Percentiles rank a stretch among this genome's conserved stretches.
Conservation (phyloP, 2,113 vertebrate species). For the Rostratula benghalensis region DNA sequence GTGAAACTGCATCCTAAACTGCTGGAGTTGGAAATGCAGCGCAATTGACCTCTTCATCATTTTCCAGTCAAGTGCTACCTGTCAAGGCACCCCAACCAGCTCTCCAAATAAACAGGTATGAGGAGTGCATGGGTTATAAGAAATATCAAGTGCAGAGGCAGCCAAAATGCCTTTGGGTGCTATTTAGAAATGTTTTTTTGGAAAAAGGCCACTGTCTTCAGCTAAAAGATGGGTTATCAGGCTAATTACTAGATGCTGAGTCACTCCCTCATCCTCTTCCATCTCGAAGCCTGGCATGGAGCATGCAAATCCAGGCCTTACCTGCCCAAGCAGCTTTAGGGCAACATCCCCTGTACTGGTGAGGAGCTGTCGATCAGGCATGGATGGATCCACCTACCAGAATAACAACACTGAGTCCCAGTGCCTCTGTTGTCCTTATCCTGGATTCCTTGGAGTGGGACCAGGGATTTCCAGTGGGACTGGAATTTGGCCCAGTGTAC, state of each 20-base stretch:
- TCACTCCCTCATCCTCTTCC: not conserved
- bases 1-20: not conserved
- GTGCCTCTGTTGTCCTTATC: not conserved
- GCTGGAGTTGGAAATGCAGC: not conserved
- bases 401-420: not conserved
- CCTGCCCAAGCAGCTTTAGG: not conserved
- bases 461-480: conserved; percentile 43
- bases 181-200: not conserved
- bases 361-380: not conserved
- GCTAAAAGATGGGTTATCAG: not conserved
- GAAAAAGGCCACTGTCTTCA: not conserved
- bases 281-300: not conserved
- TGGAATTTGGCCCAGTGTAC: conserved; percentile 53
- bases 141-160: not conserved
- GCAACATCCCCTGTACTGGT: fast-evolving
- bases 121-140: not conserved
- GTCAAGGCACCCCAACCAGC: not conserved
- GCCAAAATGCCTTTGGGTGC: not conserved
- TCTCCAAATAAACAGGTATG: not conserved
- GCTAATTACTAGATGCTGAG: not conserved
- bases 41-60: not conserved
- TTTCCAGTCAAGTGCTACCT: fast-evolving
- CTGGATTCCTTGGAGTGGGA: conserved; percentile 12
- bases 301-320: not conserved
- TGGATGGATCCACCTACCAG: not conserved